phyloP scores from a whole-genome alignment of 2,113 vertebrate genomes.

The Apodemus speciosus region DNA sequence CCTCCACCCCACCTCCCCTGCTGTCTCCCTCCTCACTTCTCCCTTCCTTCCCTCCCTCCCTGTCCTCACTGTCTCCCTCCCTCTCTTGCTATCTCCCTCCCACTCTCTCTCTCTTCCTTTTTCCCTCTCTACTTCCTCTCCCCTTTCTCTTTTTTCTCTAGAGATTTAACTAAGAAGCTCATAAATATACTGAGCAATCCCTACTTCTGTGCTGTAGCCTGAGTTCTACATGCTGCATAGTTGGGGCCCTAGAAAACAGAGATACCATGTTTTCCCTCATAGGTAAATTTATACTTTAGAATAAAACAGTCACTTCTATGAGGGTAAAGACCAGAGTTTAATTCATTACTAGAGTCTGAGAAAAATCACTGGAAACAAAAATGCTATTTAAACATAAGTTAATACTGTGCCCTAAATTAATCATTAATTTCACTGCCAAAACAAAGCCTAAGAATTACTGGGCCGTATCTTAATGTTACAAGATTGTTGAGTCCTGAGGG shows the following conservation, averaged over 20 bases:
- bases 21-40: too few species aligned
- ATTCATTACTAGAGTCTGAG: not conserved
- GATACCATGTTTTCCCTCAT: not conserved
- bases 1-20: too few species aligned
- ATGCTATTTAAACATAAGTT: not conserved
- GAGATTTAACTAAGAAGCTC: not conserved
- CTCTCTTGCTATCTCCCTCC: too few species aligned
- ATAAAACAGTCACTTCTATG: not conserved
- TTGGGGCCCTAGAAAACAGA: not conserved
- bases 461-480: not conserved
- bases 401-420: slow-evolving; percentile 7
- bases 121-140: too few species aligned
- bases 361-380: slow-evolving; percentile 41
- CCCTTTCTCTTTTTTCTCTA: not conserved
- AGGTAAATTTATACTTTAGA: not conserved
- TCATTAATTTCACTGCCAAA: slow-evolving; percentile 12
- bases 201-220: not conserved
- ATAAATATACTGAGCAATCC: too few species aligned
- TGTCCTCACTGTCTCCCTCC: too few species aligned
- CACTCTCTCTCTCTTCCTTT: not conserved
- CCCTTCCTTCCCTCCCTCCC: too few species aligned
- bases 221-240: not conserved
- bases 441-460: slow-evolving; percentile 28
- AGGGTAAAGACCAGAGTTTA: not conserved
- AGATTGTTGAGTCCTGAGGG: not conserved